phyloP scores from a whole-genome alignment of 2,888 invertebrate species.

The Caenorhabditis sp. region DNA sequence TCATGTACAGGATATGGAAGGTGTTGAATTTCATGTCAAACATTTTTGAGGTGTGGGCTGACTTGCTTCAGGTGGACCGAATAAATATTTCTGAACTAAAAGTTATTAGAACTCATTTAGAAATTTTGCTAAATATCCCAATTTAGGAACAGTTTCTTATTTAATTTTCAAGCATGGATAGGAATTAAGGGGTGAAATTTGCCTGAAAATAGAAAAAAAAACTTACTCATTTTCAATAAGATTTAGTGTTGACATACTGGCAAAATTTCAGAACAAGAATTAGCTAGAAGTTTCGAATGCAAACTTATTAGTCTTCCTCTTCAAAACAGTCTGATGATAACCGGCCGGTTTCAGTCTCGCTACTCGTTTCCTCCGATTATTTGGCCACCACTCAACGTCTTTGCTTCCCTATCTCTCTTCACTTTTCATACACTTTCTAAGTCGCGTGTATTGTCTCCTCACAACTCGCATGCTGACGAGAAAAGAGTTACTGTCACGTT shows the following conservation, averaged over 20 bases:
- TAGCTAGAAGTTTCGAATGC: background rate
- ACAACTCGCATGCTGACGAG: background rate
- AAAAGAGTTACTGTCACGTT: constrained; percentile 18
- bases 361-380: constrained; percentile 10
- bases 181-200: no score
- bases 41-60: background rate
- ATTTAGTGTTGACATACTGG: constrained; percentile 24
- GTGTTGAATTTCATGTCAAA: constrained; percentile 27
- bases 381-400: constrained; percentile 13
- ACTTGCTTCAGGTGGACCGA: no score
- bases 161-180: no score
- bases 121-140: no score
- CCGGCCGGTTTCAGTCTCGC: background rate
- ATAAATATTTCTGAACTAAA: no score
- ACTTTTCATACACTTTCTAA: background rate
- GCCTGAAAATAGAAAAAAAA: constrained; percentile 2
- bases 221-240: constrained; percentile 54
- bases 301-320: no score
- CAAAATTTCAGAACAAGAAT: background rate
- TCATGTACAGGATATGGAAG: background rate
- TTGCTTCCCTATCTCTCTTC: background rate
- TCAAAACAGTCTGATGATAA: constrained; percentile 7
- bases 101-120: no score
- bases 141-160: no score
- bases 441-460: constrained; percentile 11